Base-by-base conservation (phyloP, 1,140 invertebrate species). In the Drosophila teissieri region DNA sequence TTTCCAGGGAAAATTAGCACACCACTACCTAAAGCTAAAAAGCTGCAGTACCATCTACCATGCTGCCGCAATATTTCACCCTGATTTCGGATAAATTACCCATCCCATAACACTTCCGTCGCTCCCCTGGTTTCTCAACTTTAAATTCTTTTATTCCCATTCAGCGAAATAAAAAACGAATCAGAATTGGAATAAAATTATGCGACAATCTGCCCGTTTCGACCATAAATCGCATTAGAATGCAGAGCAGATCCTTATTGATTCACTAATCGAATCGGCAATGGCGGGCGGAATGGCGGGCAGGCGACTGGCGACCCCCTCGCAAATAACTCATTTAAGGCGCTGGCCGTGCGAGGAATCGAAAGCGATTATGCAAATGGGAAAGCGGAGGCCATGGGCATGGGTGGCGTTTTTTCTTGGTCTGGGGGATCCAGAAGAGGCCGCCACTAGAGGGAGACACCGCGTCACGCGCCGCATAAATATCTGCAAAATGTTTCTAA, bases 281-380 rank as follows among this genome's bases (percentile, higher is more conserved):
- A 67, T 54, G 65, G 46, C 55, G 22, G 60, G 39, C 27, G 46
- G 62, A 72, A 72, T 78, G 58, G 36, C 36, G 12, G 36, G 36
- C 36, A 2, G 36, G 36, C 27, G 27, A 31, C 10, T 37, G 36
- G 84, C 84, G 69, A 74, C 80, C 89, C 80, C 72, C 80, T 73
- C 54, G 67, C 80, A 70, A 89, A 90, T 89, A 89, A 89, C 84
- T 89, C 85, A 89, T 89, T 89, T 89, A 54, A 84, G 64, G 85
- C 80, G 60, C 73, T 49, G 54, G 61, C 73, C 84, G 84, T 89
- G 84, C 80, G 64, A 84, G 85, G 84, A 90, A 89, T 89, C 80
- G 65, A 90, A 89, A 89, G 85, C 80, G 84, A 90, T 89, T 89
- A 89, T 89, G 85, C 85, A 80, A 89, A 89, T 90, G 62, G 56